Evolutionary conservation across 2,113 vertebrate genomes (phyloP), one percentile per base, ranked within the genome.

Genomic region (Pelodiscus sinensis): DNA sequence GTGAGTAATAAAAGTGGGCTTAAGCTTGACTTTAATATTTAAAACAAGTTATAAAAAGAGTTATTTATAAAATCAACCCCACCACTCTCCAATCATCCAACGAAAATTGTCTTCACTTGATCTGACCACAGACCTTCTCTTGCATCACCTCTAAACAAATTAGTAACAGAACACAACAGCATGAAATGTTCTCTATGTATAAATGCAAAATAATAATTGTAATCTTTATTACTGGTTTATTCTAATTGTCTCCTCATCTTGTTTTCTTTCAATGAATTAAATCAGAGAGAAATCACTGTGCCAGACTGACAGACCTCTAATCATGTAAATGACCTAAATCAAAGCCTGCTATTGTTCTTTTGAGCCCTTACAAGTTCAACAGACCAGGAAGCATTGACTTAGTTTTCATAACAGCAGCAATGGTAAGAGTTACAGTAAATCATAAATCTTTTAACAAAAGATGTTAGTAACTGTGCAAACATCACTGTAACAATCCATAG

Each of bases 151-250:
- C 31, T 62, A 25, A 55, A 81, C 14, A 19, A 21, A 31, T 3
- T 15, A 71, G 12, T 29, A 62, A 86, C 44, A 21, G 1, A 60
- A 24, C 27, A 65, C 31, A n/a, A 38, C 3, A 15, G 4, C 51
- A 14, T 44, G 1, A 29, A 19, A 2, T 14, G 5, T 0, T 1
- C 0, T 27, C 44, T 57, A 79, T 0, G 0, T 13, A 62, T 9
- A n/a, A 11, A 60, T 50, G 12, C 2, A 29, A 24, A 60, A n/a
- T 6, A 52, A 44, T 44, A 44, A 81, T 7, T 57, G 56, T 22
- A 57, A 57, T 57, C 9, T 2, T 65, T 71, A n/a, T 25, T 14
- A 1, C 1, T 44, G 44, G 44, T 44, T 44, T 44, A 44, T 44
- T 44, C 5, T 44, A 82, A 87, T 27, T 19, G 10, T 21, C 81